These are phyloP conservation scores for Sternarchorhynchus goeldii DNA, from an alignment of 2,797 vertebrate genomes.

Conservation along the genomic window DNA sequence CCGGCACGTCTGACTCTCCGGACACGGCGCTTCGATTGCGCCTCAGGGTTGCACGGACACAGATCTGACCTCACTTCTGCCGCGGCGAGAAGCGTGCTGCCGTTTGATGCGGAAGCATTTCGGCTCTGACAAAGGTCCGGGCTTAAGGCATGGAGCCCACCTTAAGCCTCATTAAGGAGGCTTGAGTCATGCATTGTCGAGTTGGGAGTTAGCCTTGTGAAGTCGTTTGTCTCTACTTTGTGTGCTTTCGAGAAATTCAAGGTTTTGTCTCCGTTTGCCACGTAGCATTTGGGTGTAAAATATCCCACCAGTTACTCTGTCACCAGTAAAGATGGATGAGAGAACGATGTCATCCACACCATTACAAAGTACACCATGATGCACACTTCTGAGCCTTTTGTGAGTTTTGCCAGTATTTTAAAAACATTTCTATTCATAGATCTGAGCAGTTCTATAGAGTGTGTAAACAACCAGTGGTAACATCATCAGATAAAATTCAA, in stretches of 20 bases:
- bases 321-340: no score
- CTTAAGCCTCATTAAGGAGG: conserved; percentile 25
- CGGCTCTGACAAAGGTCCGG: conserved; percentile 10
- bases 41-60: conserved; percentile 22
- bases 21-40: conserved; percentile 31
- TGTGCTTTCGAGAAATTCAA: background rate
- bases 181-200: background rate
- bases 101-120: conserved; percentile 9
- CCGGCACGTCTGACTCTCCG: conserved; percentile 13
- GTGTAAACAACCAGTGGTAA: no score
- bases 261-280: background rate
- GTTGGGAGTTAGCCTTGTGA: background rate
- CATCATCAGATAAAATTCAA: no score
- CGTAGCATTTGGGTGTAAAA: background rate
- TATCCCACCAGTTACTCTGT: no score
- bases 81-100: background rate
- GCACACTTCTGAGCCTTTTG: no score
- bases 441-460: no score
- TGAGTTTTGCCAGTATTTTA: no score
- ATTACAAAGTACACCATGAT: no score
- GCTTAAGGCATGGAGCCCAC: conserved; percentile 14
- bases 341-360: no score
- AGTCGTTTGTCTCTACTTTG: background rate
- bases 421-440: no score
- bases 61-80: conserved; percentile 22